phyloP scores from a whole-genome alignment of 1,140 invertebrate species.

The Aradophagus sp. region DNA sequence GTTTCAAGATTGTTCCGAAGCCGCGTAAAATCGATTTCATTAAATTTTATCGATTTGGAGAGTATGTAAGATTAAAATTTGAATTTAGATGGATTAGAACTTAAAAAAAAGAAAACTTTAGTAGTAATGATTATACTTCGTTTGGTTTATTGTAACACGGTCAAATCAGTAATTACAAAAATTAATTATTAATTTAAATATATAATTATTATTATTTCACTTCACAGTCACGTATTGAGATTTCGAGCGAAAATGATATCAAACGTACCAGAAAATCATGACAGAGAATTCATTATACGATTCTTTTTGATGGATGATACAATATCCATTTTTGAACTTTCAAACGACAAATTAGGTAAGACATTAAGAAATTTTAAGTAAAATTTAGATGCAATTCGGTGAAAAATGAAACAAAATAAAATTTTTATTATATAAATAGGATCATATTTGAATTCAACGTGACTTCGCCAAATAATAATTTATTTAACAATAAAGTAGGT shows the following conservation, averaged over 20 bases:
- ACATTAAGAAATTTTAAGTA: no score
- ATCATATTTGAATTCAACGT: no score
- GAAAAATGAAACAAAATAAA: no score
- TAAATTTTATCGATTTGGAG: slow-evolving; percentile 87
- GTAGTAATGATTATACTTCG: neutral
- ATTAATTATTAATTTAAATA: no score
- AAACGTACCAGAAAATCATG: slow-evolving; percentile 80
- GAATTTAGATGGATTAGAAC: neutral
- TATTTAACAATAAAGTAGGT: no score
- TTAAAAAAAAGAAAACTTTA: neutral
- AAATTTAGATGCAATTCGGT: no score
- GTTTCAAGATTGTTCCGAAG: slow-evolving; percentile 84
- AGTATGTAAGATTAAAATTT: no score
- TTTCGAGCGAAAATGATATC: slow-evolving; percentile 86
- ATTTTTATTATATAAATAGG: no score
- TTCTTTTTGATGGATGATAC: slow-evolving; percentile 90
- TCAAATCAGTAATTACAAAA: no score
- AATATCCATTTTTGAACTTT: slow-evolving; percentile 85
- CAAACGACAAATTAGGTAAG: slow-evolving; percentile 83
- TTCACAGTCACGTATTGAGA: slow-evolving; percentile 85
- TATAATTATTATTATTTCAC: slow-evolving; percentile 60
- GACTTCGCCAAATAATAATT: no score
- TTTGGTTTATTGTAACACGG: no score
- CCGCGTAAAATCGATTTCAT: slow-evolving; percentile 84
- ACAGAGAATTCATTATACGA: slow-evolving; percentile 86